phyloP scores from a whole-genome alignment of 1,140 invertebrate genomes.

The Matsumurasca onukii region DNA sequence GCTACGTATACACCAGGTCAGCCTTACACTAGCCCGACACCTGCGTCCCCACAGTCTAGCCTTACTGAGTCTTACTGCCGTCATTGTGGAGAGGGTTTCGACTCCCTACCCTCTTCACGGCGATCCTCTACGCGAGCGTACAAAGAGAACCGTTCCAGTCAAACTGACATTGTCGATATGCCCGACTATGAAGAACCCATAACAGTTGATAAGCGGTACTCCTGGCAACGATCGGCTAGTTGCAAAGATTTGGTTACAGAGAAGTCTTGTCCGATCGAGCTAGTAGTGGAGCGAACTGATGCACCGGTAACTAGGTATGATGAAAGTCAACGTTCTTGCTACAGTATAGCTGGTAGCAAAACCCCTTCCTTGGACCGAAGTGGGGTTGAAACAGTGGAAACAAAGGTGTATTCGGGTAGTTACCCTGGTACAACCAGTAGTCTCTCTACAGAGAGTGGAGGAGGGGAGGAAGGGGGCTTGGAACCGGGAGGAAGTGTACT shows the following conservation, averaged over 20 bases:
- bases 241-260: constrained; percentile 51
- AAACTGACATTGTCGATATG: constrained; percentile 45
- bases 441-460: constrained; percentile 59
- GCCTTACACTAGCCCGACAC: constrained; percentile 30
- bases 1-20: constrained; percentile 34
- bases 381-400: constrained; percentile 45
- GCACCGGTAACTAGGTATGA: constrained; percentile 75
- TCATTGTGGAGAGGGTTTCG: constrained; percentile 31
- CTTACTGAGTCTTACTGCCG: constrained; percentile 28
- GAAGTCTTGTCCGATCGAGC: constrained; percentile 28
- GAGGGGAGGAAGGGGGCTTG: constrained; percentile 58
- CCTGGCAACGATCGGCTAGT: constrained; percentile 74
- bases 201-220: constrained; percentile 50
- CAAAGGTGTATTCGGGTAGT: constrained; percentile 76
- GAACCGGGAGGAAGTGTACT: constrained; percentile 43
- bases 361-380: constrained; percentile 41
- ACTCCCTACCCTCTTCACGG: constrained; percentile 26
- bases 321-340: constrained; percentile 48
- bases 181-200: constrained; percentile 43
- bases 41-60: constrained; percentile 28
- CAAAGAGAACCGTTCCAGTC: constrained; percentile 37
- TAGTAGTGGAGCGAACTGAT: constrained; percentile 56
- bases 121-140: constrained; percentile 19
- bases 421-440: constrained; percentile 75
- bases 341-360: constrained; percentile 41